phyloP scores from a whole-genome alignment of 2,113 vertebrate species.

The Cyprinodon tularosa region DNA sequence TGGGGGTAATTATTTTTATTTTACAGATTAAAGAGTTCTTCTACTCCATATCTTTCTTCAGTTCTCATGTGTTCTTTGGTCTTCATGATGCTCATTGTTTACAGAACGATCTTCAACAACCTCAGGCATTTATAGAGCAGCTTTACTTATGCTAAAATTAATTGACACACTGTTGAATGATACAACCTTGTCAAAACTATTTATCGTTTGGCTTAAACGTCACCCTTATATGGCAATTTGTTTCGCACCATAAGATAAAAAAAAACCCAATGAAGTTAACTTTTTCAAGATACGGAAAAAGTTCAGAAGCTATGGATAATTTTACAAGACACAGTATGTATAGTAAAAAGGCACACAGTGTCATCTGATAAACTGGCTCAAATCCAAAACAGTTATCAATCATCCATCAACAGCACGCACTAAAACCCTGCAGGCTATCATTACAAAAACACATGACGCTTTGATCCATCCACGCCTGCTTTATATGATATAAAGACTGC shows the following conservation, averaged over 20 bases:
- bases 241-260: neutral
- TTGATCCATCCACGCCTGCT: conserved; percentile 36
- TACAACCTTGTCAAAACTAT: neutral
- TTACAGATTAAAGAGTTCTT: too few species aligned
- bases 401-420: conserved; percentile 10
- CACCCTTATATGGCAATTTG: neutral
- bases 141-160: neutral
- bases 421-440: conserved; percentile 39
- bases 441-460: conserved; percentile 54
- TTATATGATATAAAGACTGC: conserved; percentile 39
- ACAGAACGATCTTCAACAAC: neutral
- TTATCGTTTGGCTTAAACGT: neutral
- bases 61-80: too few species aligned
- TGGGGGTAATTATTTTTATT: too few species aligned
- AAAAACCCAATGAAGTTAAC: neutral
- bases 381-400: conserved; percentile 14
- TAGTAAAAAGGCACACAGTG: conserved; percentile 5
- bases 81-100: too few species aligned
- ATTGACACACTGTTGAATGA: neutral
- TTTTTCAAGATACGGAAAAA: neutral
- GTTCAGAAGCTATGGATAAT: neutral
- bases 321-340: neutral
- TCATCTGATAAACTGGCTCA: conserved; percentile 30
- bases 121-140: neutral
- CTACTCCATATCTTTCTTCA: too few species aligned